Evolutionary conservation across 2,888 invertebrate genomes (phyloP), one percentile per base, ranked within the genome.

Genomic region (Epirrhoe tristata): DNA sequence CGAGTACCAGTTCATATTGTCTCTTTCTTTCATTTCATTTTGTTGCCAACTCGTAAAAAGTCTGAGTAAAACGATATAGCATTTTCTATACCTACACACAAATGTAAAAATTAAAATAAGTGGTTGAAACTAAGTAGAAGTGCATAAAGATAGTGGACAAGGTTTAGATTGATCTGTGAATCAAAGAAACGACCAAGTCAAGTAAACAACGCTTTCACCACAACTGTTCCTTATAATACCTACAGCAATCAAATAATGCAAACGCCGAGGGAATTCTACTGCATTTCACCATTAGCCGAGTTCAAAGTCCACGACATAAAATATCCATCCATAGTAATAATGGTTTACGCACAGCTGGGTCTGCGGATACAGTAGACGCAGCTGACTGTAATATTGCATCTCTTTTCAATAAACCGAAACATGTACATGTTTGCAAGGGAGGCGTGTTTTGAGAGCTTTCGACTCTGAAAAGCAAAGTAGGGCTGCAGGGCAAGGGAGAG

Each of bases 401-500:
- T 90, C 93, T 91, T 86, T 93, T 89, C 77, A 71, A 77, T 87
- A 75, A 82, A 83, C 76, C 83, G 81, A 79, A 81, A 73, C 74
- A 80, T 74, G 77, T 81, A 76, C 75, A 80, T 74, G 86, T 77
- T 79, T 75, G 88, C 83, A 84, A 86, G 84, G 87, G 89, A 90
- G 82, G 83, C 74, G 74, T 70, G 75, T 81, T 82, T 84, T 88
- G 75, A 78, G 80, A 82, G 82, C 83, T 85, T 89, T 83, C 90
- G 77, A 78, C 87, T 87, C 80, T 77, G 79, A 88, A 89, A 88
- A 81, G 81, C 82, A 90, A 93, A 89, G 89, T 92, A 91, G 93
- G 93, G 93, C 92, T 92, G 85, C 90, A 91, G 91, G 90, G 91
- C 88, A 91, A 91, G 91, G 92, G 92, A 91, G 91, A 90, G 85